Evolutionary conservation across 2,888 invertebrate genomes (phyloP).

Genomic region (Spodoptera exigua): DNA sequence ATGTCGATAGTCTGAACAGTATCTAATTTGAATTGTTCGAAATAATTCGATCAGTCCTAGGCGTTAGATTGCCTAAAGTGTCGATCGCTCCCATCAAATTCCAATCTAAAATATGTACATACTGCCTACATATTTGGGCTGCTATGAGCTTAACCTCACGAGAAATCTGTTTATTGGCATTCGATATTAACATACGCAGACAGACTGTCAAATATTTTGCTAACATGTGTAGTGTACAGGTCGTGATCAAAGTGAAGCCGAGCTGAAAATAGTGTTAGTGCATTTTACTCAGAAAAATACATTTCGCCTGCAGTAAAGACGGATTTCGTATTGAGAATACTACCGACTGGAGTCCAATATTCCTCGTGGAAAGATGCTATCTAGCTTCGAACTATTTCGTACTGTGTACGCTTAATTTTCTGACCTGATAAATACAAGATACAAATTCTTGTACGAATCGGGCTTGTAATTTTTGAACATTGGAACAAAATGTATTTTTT

Average conservation of each 20-base stretch:
- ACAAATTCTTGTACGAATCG: constrained; percentile 14
- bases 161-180: constrained; percentile 16
- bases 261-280: constrained; percentile 24
- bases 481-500: too few relatives aligned
- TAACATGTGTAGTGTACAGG: constrained; percentile 4
- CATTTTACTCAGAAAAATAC: constrained; percentile 42
- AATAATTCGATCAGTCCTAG: too few relatives aligned
- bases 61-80: background rate
- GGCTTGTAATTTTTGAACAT: background rate
- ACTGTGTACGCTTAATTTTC: constrained; percentile 67
- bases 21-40: too few relatives aligned
- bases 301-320: constrained; percentile 35
- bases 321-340: constrained; percentile 39
- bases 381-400: constrained; percentile 59
- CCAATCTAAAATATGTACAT: constrained; percentile 3
- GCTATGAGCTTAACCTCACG: background rate
- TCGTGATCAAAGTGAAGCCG: constrained; percentile 22
- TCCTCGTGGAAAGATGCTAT: constrained; percentile 63
- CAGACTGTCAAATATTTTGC: constrained; percentile 13
- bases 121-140: background rate
- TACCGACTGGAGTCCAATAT: constrained; percentile 60
- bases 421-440: constrained; percentile 65
- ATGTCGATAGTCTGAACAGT: too few relatives aligned
- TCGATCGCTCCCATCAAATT: constrained; percentile 3
- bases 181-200: constrained; percentile 9